Base-by-base conservation (phyloP, 2,113 vertebrate genomes). In the Thamnaconus septentrionalis region DNA sequence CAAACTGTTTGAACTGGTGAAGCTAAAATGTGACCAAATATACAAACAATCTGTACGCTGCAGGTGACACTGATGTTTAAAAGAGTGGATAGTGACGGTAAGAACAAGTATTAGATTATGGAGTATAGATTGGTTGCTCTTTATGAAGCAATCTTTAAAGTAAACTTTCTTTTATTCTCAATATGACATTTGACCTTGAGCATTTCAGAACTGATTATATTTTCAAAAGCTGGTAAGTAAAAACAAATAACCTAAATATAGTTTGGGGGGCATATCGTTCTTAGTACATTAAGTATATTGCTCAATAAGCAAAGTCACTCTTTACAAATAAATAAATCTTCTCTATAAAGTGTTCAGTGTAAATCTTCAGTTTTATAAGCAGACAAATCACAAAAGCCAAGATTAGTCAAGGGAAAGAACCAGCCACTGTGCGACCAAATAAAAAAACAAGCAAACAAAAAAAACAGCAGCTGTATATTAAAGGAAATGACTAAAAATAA, bases 1-100 rank as follows among this genome's bases (percentile, higher is more conserved):
- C 39, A 9, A 60, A 74, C 12, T 8, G 54, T 64, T 64, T 70
- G 48, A 75, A 46, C 46, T 12, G 43, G 68, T 78, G 39, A 44
- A 53, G 51, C 18, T 31, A 72, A 51, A 4, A 53, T 49, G 41
- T 40, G 8, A 31, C 18, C 18, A 31, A 31, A 31, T 31, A 31
- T 31, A 31, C 18, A 31, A 31, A 31, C 18, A 31, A 31, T 31
- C 18, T 31, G 18, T 31, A 31, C 2, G 18, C 2, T 31, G 18
- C 18, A 31, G 18, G 18, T 31, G 18, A 31, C 18, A 31, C 18
- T 31, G 18, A 31, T 31, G 18, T 31, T 31, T 31, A 31, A 31
- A 31, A 31, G 18, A 31, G 18, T 31, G 18, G 2, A 31, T 31
- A 31, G 18, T 31, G 18, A 31, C 18, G 18, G 18, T 31, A 31